Base-by-base conservation (phyloP, 2,888 invertebrate genomes). In the Rhabditoides inermis region DNA sequence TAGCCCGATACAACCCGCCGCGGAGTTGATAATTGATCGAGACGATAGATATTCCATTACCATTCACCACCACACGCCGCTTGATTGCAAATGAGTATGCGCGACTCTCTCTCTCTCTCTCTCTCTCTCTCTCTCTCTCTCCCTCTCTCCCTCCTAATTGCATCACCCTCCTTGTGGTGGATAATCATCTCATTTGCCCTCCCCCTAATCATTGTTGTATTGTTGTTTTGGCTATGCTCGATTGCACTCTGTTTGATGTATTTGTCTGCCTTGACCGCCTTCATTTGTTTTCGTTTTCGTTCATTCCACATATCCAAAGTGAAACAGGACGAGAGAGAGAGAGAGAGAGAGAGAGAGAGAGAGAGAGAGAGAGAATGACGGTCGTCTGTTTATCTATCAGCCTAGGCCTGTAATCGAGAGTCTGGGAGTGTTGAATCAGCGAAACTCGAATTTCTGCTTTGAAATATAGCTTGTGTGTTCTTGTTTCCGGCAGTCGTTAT, bases 361-460 rank as follows among this genome's bases (percentile, higher is more conserved):
- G n/a, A n/a, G n/a, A n/a, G n/a, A n/a, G n/a, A n/a, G n/a, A n/a
- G n/a, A n/a, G n/a, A n/a, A n/a, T n/a, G n/a, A n/a, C n/a, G n/a
- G n/a, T n/a, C n/a, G n/a, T n/a, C n/a, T n/a, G n/a, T n/a, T n/a
- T n/a, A n/a, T n/a, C n/a, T n/a, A n/a, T n/a, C n/a, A n/a, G n/a
- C n/a, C n/a, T n/a, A n/a, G n/a, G n/a, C n/a, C n/a, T n/a, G n/a
- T n/a, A n/a, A n/a, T n/a, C n/a, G n/a, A n/a, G n/a, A n/a, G n/a
- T n/a, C 32, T 32, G 7, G 7, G 10, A 7, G 10, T 40, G 7
- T 40, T 40, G 10, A n/a, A n/a, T 40, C 40, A 40, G 10, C 40
- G 40, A 40, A 40, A 40, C 10, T 40, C 10, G n/a, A 42, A 42
- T 20, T 42, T 42, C 25, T 42, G 40, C 6, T 44, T n/a, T n/a